Base-by-base conservation (phyloP, 1,140 invertebrate species). In the Drosophila ananassae region DNA sequence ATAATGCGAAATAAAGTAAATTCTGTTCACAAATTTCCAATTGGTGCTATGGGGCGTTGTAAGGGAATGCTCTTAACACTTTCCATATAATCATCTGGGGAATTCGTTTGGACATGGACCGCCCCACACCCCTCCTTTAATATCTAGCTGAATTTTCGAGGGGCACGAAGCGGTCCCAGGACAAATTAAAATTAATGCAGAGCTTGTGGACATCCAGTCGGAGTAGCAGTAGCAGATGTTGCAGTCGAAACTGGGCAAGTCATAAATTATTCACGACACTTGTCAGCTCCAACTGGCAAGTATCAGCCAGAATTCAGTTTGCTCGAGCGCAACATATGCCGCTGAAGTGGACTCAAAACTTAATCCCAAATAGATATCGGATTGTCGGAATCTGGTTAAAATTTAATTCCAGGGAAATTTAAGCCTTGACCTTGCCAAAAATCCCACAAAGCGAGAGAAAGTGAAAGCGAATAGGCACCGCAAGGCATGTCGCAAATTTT, bases 231-330 rank as follows among this genome's bases (percentile, higher is more conserved):
- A 47, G 44, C 78, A 87, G 83, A 63, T 81, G 69, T 60, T 76
- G 73, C 55, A 71, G 54, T 68, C 57, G 52, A 69, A 76, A 69
- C 54, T 39, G 73, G 72, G 50, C 69, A 62, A 67, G 84, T 79
- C 78, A 82, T 85, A 85, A 85, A 85, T 85, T 85, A 87, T 87
- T 82, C 82, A 87, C 47, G 66, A 78, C 83, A 79, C 74, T 85
- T 85, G 82, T 89, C 82, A 85, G 83, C 83, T 76, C 66, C 78
- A 89, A 74, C 66, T 73, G 79, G 74, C 62, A 75, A 81, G 62
- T 78, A 64, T 76, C 47, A 39, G 24, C 37, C 44, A 50, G 69
- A 32, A 50, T 60, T 37, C 46, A 47, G 44, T 47, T 39, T 17
- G 22, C 32, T 8, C n/a, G 39, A 30, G 30, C 21, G 72, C 37